Evolutionary conservation across 2,888 invertebrate species (phyloP), one percentile per base, ranked within the genome.

Genomic region (Perizoma flavofasciatum): DNA sequence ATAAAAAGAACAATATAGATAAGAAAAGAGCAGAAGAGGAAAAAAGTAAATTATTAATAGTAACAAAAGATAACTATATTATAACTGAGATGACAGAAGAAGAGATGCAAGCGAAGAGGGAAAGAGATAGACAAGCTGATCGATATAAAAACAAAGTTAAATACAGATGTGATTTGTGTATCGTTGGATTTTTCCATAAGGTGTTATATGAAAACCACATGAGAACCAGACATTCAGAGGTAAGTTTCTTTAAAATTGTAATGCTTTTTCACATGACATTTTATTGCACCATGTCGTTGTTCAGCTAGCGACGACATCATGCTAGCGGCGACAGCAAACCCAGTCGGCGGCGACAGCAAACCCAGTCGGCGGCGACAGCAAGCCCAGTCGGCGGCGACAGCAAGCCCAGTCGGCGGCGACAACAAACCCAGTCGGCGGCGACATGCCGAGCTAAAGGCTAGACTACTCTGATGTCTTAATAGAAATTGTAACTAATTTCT

Each of bases 91-190:
- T 59, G 63, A 55, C 46, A 0, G 59, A 63, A 8, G 54, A 63
- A 2, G 63, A 63, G 22, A 55, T 59, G 55, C 41, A 37, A 5
- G 55, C 52, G 5, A 49, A 47, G 4, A 59, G 63, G 11, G 49
- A 63, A 11, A 8, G 33, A 4, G 59, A 55, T 22, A 49, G 53
- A 52, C 55, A 59, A 39, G 4, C 52, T 4, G 55, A 63, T n/a
- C 52, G 58, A 58, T 62, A 58, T 33, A 58, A 55, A 32, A 58
- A 55, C 6, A 54, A 48, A 55, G 55, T 55, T 47, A 59, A 59
- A 49, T 63, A 40, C 46, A 45, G 52, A 53, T 63, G 58, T 9
- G 52, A 59, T 6, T 49, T 37, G 34, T 59, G 58, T 55, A 63
- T 63, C 9, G 35, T 43, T 33, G 62, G 60, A 4, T 57, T 55